These are phyloP conservation scores for Pogonophryne albipinna DNA, from an alignment of 2,797 vertebrate species.

Conservation along the genomic window DNA sequence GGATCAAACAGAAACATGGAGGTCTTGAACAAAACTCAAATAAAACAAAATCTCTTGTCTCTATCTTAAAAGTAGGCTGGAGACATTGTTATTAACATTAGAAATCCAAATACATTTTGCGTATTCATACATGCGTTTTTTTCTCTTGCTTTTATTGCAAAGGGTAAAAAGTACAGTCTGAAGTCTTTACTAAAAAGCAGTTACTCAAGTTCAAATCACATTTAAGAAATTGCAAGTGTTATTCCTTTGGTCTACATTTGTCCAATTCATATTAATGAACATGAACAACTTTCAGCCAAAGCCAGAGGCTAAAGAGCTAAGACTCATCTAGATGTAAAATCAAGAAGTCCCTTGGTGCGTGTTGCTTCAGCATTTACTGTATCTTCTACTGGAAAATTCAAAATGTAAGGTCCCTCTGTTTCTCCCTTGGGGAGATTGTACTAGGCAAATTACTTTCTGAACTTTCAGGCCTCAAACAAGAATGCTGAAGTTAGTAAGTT, in stretches of 20 bases:
- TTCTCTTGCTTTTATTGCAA: conserved; percentile 12
- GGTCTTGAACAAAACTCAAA: conserved; percentile 10
- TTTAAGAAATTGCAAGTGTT: conserved; percentile 37
- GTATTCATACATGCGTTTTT: not conserved
- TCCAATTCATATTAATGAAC: conserved; percentile 72
- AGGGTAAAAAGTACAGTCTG: conserved; percentile 6
- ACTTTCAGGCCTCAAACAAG: conserved; percentile 54
- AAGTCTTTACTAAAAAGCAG: conserved; percentile 13
- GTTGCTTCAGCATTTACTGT: conserved; percentile 55
- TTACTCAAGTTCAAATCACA: conserved; percentile 29
- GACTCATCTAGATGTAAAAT: conserved; percentile 60
- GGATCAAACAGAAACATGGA: not conserved
- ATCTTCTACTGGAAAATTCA: conserved; percentile 45
- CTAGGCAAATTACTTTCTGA: conserved; percentile 53
- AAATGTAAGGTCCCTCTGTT: conserved; percentile 48
- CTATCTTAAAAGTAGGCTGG: not conserved
- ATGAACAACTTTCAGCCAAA: conserved; percentile 54
- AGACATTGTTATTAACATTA: too few relatives aligned
- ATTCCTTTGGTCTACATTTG: conserved; percentile 63
- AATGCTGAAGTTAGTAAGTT: conserved; percentile 41
- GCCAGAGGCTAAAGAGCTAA: conserved; percentile 53
- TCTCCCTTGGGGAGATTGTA: conserved; percentile 37
- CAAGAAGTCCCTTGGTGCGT: conserved; percentile 36
- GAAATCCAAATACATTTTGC: not conserved
- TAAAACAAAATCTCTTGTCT: not conserved